Conservation (phyloP, 2,113 vertebrate genomes). For the Saccopteryx bilineata region DNA sequence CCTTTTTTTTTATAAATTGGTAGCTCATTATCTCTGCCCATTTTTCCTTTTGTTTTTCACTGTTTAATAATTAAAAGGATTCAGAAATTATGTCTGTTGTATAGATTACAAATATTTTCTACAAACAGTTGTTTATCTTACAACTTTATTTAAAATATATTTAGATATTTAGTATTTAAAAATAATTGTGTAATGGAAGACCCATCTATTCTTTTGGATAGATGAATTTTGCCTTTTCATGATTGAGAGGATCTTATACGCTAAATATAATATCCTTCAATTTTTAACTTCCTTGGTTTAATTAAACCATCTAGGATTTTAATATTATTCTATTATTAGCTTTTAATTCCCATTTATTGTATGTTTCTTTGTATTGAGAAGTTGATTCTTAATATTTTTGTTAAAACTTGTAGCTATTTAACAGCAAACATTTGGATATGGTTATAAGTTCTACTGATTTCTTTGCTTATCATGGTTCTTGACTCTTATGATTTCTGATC, state of each 20-base stretch:
- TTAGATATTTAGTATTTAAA: slow-evolving; percentile 2
- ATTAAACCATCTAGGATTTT: neutral
- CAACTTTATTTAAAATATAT: neutral
- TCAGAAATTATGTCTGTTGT: neutral
- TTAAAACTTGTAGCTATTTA: neutral
- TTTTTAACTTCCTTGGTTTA: neutral
- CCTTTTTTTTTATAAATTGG: neutral
- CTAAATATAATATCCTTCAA: neutral
- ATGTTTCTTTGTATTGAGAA: neutral
- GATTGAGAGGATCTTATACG: neutral
- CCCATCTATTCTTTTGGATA: neutral
- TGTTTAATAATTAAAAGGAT: neutral
- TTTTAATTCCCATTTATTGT: neutral
- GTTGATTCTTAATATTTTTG: neutral
- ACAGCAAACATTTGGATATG: neutral
- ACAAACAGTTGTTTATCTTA: neutral
- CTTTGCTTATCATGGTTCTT: neutral
- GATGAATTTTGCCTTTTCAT: neutral
- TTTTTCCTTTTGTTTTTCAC: neutral
- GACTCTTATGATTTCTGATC: neutral
- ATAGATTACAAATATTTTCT: slow-evolving; percentile 23
- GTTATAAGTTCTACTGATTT: neutral
- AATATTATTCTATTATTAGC: neutral
- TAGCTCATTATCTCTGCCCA: neutral
- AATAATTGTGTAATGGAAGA: neutral